Evolutionary conservation across 2,888 invertebrate species (phyloP).

Genomic region (Lycophotia porphyrea): DNA sequence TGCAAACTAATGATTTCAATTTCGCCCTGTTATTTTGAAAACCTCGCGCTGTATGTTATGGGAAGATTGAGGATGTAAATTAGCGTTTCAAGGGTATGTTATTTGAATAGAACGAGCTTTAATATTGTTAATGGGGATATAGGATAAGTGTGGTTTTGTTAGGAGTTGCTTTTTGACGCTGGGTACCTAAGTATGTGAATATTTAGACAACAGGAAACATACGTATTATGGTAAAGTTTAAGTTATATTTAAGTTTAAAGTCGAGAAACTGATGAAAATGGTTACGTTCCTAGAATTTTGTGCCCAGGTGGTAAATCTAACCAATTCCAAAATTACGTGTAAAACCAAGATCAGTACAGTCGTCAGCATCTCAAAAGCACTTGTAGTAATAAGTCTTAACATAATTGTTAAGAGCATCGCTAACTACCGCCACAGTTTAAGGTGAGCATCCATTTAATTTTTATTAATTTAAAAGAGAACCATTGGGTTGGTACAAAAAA

Average conservation of each 20-base stretch:
- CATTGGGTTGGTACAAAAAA: conserved; percentile 75
- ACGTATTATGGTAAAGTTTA: background rate
- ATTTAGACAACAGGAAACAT: background rate
- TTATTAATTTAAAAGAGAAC: conserved; percentile 84
- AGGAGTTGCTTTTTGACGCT: conserved; percentile 8
- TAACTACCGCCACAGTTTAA: conserved; percentile 68
- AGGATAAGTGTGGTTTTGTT: conserved; percentile 35
- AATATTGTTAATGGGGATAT: conserved; percentile 54
- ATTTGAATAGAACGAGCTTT: conserved; percentile 53
- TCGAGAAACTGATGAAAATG: background rate
- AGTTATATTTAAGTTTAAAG: background rate
- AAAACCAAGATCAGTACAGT: no score
- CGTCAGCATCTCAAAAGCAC: conserved; percentile 8
- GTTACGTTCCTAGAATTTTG: background rate
- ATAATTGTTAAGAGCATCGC: conserved; percentile 63
- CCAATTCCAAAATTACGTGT: no score
- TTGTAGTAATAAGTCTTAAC: conserved; percentile 36
- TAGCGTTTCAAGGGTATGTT: conserved; percentile 63
- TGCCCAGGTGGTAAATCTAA: no score
- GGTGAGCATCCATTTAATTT: conserved; percentile 77
- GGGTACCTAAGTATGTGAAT: background rate
- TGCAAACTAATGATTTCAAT: conserved; percentile 86
- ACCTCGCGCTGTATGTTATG: conserved; percentile 69
- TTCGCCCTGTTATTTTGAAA: conserved; percentile 76
- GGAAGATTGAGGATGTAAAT: conserved; percentile 71